These are phyloP conservation scores for Chironomus riparius DNA, from an alignment of 2,888 invertebrate species.

Conservation along the genomic window DNA sequence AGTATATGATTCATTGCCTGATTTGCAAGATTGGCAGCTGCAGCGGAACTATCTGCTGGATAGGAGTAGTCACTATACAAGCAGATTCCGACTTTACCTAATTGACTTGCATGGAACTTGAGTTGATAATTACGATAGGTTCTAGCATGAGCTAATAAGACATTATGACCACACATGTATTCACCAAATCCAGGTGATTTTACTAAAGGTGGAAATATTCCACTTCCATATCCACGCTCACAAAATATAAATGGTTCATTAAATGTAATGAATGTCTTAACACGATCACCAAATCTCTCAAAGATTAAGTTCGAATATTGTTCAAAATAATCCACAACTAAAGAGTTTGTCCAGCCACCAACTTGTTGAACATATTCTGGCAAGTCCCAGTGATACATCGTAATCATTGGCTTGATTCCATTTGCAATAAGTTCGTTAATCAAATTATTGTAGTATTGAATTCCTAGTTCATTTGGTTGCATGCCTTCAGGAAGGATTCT, in stretches of 20 bases:
- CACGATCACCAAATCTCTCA: slow-evolving; percentile 41
- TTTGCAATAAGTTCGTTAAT: slow-evolving; percentile 44
- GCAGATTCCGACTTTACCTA: slow-evolving; percentile 36
- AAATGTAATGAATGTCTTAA: slow-evolving; percentile 50
- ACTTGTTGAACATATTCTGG: slow-evolving; percentile 47
- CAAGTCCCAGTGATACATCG: slow-evolving; percentile 49
- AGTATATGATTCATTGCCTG: slow-evolving; percentile 36
- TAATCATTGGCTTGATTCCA: slow-evolving; percentile 35
- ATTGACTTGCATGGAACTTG: slow-evolving; percentile 37
- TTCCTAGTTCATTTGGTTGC: slow-evolving; percentile 50
- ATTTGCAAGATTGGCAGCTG: slow-evolving; percentile 27
- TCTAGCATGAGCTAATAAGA: slow-evolving; percentile 47
- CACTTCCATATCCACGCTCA: slow-evolving; percentile 44
- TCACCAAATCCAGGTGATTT: slow-evolving; percentile 43
- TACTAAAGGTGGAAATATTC: slow-evolving; percentile 38
- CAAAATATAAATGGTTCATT: slow-evolving; percentile 48
- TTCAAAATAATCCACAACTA: slow-evolving; percentile 44
- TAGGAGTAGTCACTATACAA: slow-evolving; percentile 33
- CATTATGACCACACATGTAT: slow-evolving; percentile 46
- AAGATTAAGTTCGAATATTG: slow-evolving; percentile 45
- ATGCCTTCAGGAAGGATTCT: slow-evolving; percentile 53
- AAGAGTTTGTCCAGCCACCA: slow-evolving; percentile 46
- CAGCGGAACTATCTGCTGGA: slow-evolving; percentile 27
- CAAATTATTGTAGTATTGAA: slow-evolving; percentile 55
- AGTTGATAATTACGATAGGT: slow-evolving; percentile 42